phyloP scores from a whole-genome alignment of 2,797 vertebrate species.

The Liasis olivaceus region DNA sequence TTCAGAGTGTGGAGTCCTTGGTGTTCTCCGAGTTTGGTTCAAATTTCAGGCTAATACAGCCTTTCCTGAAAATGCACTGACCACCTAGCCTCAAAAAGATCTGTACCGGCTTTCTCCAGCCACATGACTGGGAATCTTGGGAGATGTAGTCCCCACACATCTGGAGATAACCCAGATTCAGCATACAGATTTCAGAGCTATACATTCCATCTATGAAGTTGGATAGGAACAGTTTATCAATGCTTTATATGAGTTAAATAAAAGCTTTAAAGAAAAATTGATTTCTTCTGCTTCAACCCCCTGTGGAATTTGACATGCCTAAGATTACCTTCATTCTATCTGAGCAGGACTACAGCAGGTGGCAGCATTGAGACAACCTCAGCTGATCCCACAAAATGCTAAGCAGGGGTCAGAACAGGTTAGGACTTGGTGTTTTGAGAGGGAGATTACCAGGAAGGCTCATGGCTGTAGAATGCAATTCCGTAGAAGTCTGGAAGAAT shows the following conservation, averaged over 20 bases:
- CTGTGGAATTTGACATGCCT: not conserved
- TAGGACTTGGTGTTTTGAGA: not conserved
- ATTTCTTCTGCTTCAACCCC: not conserved
- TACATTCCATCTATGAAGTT: not conserved
- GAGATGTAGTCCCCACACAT: not conserved
- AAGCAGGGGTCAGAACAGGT: not conserved
- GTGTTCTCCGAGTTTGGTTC: too few species aligned
- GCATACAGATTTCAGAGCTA: rapidly evolving
- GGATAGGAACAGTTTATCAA: not conserved
- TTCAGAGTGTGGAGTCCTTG: too few species aligned
- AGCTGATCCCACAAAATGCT: not conserved
- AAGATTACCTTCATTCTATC: not conserved
- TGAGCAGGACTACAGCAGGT: not conserved
- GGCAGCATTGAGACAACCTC: not conserved
- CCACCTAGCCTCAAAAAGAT: not conserved
- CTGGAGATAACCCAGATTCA: not conserved
- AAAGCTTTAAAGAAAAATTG: not conserved
- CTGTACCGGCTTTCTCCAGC: not conserved
- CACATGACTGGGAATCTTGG: not conserved
- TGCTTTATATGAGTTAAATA: not conserved
- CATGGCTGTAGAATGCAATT: not conserved
- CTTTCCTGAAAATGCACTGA: not conserved
- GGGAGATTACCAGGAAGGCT: not conserved
- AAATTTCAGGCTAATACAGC: not conserved
- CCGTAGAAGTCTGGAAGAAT: not conserved